Evolutionary conservation across 2,888 invertebrate species (phyloP).

Genomic region (Alloscopus bannaensis): DNA sequence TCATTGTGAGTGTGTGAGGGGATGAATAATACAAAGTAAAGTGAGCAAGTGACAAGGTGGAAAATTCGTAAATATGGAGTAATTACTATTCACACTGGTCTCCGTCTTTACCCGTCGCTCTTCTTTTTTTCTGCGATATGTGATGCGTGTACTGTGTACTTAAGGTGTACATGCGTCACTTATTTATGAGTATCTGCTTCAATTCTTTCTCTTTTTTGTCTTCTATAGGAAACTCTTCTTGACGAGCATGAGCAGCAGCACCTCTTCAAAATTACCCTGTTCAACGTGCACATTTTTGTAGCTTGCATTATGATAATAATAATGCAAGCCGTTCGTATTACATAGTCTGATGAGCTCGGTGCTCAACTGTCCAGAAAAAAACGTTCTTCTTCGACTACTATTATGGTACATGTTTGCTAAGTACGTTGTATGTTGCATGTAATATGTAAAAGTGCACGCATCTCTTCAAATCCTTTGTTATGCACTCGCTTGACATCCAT

Average conservation of each 20-base stretch:
- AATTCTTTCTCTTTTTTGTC: too few species aligned
- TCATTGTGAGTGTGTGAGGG: slow-evolving; percentile 20
- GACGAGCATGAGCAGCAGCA: slow-evolving; percentile 39
- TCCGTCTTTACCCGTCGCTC: slow-evolving; percentile 22
- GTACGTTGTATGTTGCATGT: too few species aligned
- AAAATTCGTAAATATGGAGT: slow-evolving; percentile 71
- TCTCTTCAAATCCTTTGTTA: too few species aligned
- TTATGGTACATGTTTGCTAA: too few species aligned
- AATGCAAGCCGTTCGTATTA: slow-evolving; percentile 23
- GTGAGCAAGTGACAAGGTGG: slow-evolving; percentile 71
- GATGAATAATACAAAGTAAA: slow-evolving; percentile 51
- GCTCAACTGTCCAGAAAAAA: slow-evolving; percentile 61
- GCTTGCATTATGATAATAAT: slow-evolving; percentile 24
- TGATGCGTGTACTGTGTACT: slow-evolving; percentile 5
- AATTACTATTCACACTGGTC: slow-evolving; percentile 59
- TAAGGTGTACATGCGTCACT: too few species aligned
- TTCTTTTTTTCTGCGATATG: slow-evolving; percentile 24
- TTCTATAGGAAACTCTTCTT: slow-evolving; percentile 46
- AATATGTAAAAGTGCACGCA: too few species aligned
- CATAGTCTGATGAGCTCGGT: slow-evolving; percentile 56
- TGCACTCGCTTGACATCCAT: slow-evolving; percentile 47
- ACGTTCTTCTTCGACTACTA: slow-evolving; percentile 1
- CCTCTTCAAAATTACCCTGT: slow-evolving; percentile 42
- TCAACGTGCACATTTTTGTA: slow-evolving; percentile 34
- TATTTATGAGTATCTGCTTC: too few species aligned